phyloP scores from a whole-genome alignment of 2,797 vertebrate genomes.

The Neosalanx taihuensis region DNA sequence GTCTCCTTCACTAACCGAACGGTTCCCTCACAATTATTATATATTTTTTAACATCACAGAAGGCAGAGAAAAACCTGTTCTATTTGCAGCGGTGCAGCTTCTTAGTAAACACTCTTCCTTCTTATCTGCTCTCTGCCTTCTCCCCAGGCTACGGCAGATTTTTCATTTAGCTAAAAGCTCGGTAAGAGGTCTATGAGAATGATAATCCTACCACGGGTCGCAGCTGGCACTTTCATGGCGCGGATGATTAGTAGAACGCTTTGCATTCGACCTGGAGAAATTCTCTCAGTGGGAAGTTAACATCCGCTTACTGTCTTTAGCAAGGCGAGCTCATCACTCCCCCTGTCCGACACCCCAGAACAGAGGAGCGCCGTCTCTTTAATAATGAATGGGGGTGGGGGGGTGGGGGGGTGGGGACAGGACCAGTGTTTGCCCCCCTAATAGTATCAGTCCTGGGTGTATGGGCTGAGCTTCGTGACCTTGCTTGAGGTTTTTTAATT shows the following conservation, averaged over 20 bases:
- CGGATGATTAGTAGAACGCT: conserved; percentile 98
- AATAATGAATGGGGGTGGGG: conserved; percentile 80
- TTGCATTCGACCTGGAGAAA: conserved; percentile 99
- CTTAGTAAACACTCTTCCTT: conserved; percentile 95
- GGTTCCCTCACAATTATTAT: conserved; percentile 75
- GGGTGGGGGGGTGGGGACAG: conserved; percentile 57
- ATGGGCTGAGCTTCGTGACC: conserved; percentile 77
- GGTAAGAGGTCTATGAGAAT: conserved; percentile 99
- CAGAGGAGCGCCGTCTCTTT: conserved; percentile 78
- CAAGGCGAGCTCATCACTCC: conserved; percentile 84
- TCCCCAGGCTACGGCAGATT: conserved; percentile 99
- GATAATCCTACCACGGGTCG: conserved; percentile 96
- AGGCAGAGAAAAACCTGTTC: conserved; percentile 82
- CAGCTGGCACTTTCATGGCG: conserved; percentile 97
- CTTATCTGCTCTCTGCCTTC: conserved; percentile 95
- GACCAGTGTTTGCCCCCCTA: conserved; percentile 64
- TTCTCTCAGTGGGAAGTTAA: conserved; percentile 99
- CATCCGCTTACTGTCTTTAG: conserved; percentile 98
- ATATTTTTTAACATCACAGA: conserved; percentile 84
- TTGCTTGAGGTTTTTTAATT: conserved; percentile 83
- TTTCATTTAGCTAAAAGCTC: conserved; percentile 99
- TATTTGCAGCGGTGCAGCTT: conserved; percentile 91
- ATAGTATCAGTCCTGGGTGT: conserved; percentile 77
- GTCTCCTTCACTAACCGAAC: conserved; percentile 56
- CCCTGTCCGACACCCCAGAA: conserved; percentile 81